Percentiles rank a stretch among this genome's conserved stretches.
phyloP scores from a whole-genome alignment of 2,888 invertebrate genomes.

The Gerosis bhagava region DNA sequence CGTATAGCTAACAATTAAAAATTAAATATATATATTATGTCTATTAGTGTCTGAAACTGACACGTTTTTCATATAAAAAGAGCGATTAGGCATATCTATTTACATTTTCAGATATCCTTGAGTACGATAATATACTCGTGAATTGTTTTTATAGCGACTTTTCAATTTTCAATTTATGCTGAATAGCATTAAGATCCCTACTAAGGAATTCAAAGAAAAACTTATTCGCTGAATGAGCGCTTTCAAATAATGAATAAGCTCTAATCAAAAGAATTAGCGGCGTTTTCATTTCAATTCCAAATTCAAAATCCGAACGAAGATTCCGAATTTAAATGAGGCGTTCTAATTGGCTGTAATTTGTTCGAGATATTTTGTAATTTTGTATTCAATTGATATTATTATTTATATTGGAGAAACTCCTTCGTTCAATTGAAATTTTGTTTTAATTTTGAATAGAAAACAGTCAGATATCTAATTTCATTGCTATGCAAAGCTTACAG shows the following conservation, averaged over 20 bases:
- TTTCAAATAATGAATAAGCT: conserved; percentile 21
- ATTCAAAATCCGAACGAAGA: conserved; percentile 31
- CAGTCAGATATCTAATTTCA: too few relatives aligned
- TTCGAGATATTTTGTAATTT: conserved; percentile 31
- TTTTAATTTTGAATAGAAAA: too few relatives aligned
- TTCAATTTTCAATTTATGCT: conserved; percentile 15
- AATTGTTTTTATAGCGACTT: conserved; percentile 3
- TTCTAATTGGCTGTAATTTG: conserved; percentile 34
- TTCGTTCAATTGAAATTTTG: too few relatives aligned
- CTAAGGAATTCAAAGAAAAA: conserved; percentile 11
- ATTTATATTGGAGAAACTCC: too few relatives aligned
- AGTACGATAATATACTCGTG: too few relatives aligned
- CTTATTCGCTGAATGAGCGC: conserved; percentile 16
- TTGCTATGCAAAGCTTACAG: too few relatives aligned
- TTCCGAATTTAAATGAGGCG: conserved; percentile 33
- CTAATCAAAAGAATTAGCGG: conserved; percentile 26
- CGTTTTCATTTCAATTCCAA: conserved; percentile 30
- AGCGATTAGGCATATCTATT: too few relatives aligned
- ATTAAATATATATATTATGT: too few relatives aligned
- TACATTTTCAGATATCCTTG: too few relatives aligned
- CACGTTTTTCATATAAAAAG: too few relatives aligned
- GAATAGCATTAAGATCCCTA: conserved; percentile 7
- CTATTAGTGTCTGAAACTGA: too few relatives aligned
- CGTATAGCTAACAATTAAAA: too few relatives aligned
- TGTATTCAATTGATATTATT: conserved; percentile 30